Evolutionary conservation across 2,888 invertebrate species (phyloP).

Genomic region (Lepidochrysops patricia): DNA sequence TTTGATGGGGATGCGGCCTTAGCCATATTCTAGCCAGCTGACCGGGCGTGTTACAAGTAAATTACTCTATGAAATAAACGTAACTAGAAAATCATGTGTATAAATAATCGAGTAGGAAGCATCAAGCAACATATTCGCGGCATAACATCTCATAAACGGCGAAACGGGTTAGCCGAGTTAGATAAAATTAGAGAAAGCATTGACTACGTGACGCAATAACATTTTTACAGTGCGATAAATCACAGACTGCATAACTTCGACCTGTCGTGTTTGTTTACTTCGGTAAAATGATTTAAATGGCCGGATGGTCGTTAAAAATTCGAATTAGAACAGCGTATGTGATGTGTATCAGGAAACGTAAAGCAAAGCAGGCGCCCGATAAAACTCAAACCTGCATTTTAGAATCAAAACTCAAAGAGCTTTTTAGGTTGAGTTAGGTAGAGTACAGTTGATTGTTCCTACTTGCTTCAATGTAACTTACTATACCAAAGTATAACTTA

Average conservation of each 20-base stretch:
- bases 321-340: neutral
- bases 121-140: neutral
- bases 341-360: neutral
- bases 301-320: neutral
- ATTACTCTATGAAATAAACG: neutral
- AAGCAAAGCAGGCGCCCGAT: too few relatives aligned
- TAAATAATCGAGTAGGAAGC: conserved; percentile 4
- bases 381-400: too few relatives aligned
- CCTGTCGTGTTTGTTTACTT: neutral
- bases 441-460: too few relatives aligned
- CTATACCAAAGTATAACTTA: too few relatives aligned
- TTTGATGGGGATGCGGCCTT: too few relatives aligned
- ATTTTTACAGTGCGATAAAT: conserved; percentile 15
- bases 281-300: neutral
- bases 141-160: conserved; percentile 11
- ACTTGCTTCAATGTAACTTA: too few relatives aligned
- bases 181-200: conserved; percentile 35
- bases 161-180: conserved; percentile 14
- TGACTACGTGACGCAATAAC: conserved; percentile 38
- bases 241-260: neutral
- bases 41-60: neutral
- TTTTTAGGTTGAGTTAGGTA: too few relatives aligned
- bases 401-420: too few relatives aligned
- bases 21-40: too few relatives aligned
- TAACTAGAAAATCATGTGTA: conserved; percentile 9